These are phyloP conservation scores for Steinernema scapterisci DNA, from an alignment of 2,888 invertebrate genomes.

Conservation along the genomic window DNA sequence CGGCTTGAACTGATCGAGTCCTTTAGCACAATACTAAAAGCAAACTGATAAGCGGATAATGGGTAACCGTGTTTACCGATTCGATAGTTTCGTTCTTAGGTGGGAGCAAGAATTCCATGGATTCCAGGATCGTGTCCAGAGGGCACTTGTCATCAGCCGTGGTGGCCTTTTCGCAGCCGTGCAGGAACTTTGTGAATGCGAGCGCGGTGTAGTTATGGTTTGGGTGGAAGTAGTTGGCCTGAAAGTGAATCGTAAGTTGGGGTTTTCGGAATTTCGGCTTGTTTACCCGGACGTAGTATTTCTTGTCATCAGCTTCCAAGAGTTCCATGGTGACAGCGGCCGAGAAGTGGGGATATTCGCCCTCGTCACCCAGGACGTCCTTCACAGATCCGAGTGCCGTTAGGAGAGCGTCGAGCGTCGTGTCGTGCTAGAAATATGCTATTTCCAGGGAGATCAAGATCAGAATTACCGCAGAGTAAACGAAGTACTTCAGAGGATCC, in stretches of 20 bases:
- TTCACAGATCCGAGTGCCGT: slow-evolving; percentile 40
- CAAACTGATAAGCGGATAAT: background rate
- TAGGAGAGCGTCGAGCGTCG: slow-evolving; percentile 51
- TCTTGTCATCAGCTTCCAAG: background rate
- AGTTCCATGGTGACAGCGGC: slow-evolving; percentile 36
- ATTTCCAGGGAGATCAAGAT: background rate
- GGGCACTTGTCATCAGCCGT: background rate
- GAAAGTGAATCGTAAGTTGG: no score
- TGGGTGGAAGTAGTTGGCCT: background rate
- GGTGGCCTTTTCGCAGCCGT: background rate
- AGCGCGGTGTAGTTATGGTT: background rate
- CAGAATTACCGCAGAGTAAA: slow-evolving; percentile 53
- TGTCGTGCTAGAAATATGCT: slow-evolving; percentile 55
- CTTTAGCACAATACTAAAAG: background rate
- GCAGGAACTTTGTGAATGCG: background rate
- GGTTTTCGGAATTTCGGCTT: no score
- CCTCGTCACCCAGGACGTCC: slow-evolving; percentile 16
- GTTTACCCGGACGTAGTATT: background rate
- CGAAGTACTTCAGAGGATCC: slow-evolving; percentile 46
- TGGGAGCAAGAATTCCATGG: background rate
- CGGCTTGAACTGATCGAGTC: slow-evolving; percentile 1
- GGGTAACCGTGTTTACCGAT: background rate
- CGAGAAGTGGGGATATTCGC: slow-evolving; percentile 37
- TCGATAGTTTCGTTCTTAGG: background rate
- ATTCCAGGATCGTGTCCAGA: background rate